Conservation (phyloP, 2,797 vertebrate genomes). For the Valencia hispanica region DNA sequence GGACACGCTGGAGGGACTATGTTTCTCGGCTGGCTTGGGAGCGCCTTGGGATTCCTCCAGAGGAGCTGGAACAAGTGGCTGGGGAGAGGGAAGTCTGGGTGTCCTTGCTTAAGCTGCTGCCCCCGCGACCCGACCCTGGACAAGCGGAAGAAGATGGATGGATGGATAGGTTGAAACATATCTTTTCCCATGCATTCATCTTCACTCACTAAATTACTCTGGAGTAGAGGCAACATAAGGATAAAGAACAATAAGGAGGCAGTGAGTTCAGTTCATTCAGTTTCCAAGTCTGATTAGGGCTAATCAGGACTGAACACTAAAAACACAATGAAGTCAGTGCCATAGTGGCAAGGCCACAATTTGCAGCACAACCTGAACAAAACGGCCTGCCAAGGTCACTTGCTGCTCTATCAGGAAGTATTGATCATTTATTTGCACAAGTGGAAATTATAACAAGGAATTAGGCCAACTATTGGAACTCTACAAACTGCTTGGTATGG, state of each 20-base stretch:
- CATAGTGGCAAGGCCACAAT: background rate
- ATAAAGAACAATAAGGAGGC: background rate
- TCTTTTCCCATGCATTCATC: constrained; percentile 1
- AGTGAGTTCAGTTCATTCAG: background rate
- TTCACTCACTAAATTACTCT: constrained; percentile 7
- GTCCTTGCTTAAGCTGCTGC: too few relatives aligned
- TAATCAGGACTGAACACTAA: constrained; percentile 16
- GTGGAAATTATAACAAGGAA: background rate
- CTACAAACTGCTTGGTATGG: too few relatives aligned
- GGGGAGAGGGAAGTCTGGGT: too few relatives aligned
- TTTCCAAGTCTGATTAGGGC: background rate
- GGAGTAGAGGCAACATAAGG: background rate
- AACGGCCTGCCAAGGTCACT: background rate
- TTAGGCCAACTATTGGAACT: background rate
- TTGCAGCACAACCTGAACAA: constrained; percentile 15
- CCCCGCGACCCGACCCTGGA: too few relatives aligned
- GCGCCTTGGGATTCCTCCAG: too few relatives aligned
- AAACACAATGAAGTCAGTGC: constrained; percentile 11
- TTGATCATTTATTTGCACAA: constrained; percentile 2
- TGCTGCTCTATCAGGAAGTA: background rate
- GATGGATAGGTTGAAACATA: constrained; percentile 14
- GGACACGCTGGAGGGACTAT: too few relatives aligned
- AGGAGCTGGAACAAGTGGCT: too few relatives aligned
- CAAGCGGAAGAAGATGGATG: too few relatives aligned
- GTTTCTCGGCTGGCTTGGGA: too few relatives aligned